Evolutionary conservation across 2,797 vertebrate species (phyloP).

Genomic region (Decapterus maruadsi): DNA sequence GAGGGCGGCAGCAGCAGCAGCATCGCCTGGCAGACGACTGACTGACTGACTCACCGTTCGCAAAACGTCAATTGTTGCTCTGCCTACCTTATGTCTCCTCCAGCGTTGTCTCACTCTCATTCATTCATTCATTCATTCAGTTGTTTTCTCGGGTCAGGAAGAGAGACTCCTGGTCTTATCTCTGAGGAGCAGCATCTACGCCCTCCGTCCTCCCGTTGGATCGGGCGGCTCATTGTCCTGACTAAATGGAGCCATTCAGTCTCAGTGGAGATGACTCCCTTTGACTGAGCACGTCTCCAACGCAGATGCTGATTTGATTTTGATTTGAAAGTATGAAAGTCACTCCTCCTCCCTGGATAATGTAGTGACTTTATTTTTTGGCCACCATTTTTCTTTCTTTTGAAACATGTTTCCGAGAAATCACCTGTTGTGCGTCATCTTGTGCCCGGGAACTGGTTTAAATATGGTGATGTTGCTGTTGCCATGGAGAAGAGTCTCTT

Average conservation of each 20-base stretch:
- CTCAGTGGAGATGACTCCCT: constrained; percentile 14
- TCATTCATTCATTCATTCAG: constrained; percentile 11
- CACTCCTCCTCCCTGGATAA: background rate
- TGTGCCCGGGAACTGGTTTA: no score
- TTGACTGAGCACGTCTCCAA: constrained; percentile 29
- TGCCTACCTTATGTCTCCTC: constrained; percentile 25
- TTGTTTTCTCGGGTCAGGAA: constrained; percentile 25
- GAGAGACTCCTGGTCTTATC: constrained; percentile 55
- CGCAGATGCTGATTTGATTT: constrained; percentile 29
- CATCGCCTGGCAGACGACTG: constrained; percentile 24
- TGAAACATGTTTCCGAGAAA: background rate
- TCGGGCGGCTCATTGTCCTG: constrained; percentile 33
- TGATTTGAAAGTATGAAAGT: background rate
- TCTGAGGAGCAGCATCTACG: constrained; percentile 46
- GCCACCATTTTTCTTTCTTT: background rate
- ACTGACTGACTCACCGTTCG: constrained; percentile 51
- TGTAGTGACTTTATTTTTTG: background rate
- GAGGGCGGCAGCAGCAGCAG: constrained; percentile 35
- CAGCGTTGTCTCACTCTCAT: constrained; percentile 1
- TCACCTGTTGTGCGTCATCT: background rate
- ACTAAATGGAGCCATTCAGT: constrained; percentile 40
- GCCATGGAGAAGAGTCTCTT: no score
- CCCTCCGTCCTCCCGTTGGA: constrained; percentile 11
- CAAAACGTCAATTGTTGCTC: constrained; percentile 36
- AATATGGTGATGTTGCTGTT: no score